Evolutionary conservation across 2,888 invertebrate genomes (phyloP).

Genomic region (Spilarctia lutea): DNA sequence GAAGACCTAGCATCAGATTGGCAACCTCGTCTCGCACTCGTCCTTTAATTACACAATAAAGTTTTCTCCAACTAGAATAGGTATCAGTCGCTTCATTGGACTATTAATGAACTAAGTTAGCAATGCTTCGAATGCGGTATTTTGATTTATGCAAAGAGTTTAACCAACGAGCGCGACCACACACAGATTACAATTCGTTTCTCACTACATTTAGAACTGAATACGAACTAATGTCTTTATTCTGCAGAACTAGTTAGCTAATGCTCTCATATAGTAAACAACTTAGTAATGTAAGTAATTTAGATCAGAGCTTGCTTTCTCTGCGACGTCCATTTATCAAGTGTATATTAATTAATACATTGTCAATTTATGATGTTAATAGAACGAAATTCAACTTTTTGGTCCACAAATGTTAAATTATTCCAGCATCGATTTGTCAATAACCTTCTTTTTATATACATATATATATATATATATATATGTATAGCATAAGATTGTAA

Average conservation of each 20-base stretch:
- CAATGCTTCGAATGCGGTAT: slow-evolving; percentile 49
- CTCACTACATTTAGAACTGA: slow-evolving; percentile 42
- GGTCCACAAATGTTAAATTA: not conserved
- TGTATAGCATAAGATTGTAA: not conserved
- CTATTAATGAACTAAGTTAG: slow-evolving; percentile 64
- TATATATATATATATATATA: too few species aligned
- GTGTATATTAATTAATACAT: slow-evolving; percentile 4
- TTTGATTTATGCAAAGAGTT: slow-evolving; percentile 63
- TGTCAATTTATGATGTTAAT: slow-evolving; percentile 7
- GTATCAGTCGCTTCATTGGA: slow-evolving; percentile 46
- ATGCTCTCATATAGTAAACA: not conserved
- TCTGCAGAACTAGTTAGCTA: slow-evolving; percentile 17
- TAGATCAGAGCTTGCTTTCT: not conserved
- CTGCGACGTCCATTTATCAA: slow-evolving; percentile 9
- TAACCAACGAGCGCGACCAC: slow-evolving; percentile 34
- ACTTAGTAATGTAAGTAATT: not conserved
- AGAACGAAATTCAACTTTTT: slow-evolving; percentile 4
- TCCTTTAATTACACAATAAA: slow-evolving; percentile 33
- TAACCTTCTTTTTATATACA: not conserved
- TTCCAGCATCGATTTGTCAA: not conserved
- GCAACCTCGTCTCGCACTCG: not conserved
- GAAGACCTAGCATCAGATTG: not conserved
- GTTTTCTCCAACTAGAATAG: slow-evolving; percentile 27
- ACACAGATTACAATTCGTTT: slow-evolving; percentile 45
- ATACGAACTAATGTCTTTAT: slow-evolving; percentile 27